Conservation (phyloP, 2,113 vertebrate genomes). For the Lepidothrix coronata region DNA sequence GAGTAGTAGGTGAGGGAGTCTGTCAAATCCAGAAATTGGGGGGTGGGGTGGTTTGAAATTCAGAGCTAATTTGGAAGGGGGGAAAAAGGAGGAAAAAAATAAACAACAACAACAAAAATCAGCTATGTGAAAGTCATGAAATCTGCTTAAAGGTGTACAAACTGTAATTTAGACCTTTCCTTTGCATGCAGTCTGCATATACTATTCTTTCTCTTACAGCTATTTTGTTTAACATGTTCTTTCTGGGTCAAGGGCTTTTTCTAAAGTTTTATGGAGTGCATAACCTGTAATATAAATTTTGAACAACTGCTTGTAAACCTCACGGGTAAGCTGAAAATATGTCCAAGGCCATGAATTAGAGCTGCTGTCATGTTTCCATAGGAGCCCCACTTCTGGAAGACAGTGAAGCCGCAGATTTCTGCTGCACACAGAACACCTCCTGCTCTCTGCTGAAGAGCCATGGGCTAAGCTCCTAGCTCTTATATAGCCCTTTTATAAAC, state of each 20-base stretch:
- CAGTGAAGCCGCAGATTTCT: background rate
- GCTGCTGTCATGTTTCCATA: background rate
- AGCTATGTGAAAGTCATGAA: background rate
- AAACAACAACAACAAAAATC: accelerated
- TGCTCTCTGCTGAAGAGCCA: background rate
- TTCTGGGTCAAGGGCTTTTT: background rate
- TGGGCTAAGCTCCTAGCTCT: background rate
- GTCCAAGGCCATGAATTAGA: background rate
- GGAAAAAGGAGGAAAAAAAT: background rate
- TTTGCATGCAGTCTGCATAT: background rate
- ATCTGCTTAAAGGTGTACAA: background rate
- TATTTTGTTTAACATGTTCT: background rate
- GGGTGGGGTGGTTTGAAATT: background rate
- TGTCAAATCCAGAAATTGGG: background rate
- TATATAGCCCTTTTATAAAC: background rate
- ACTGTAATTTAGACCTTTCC: background rate
- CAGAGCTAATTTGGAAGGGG: background rate
- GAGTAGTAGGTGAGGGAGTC: background rate
- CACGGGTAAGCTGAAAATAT: background rate
- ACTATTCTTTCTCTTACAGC: background rate
- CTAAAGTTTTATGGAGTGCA: background rate
- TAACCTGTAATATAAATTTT: background rate
- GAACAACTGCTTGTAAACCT: background rate
- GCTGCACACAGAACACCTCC: background rate
- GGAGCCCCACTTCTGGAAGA: background rate